These are phyloP conservation scores for Enteromius paludinosus DNA, from an alignment of 2,797 vertebrate genomes.

Conservation along the genomic window DNA sequence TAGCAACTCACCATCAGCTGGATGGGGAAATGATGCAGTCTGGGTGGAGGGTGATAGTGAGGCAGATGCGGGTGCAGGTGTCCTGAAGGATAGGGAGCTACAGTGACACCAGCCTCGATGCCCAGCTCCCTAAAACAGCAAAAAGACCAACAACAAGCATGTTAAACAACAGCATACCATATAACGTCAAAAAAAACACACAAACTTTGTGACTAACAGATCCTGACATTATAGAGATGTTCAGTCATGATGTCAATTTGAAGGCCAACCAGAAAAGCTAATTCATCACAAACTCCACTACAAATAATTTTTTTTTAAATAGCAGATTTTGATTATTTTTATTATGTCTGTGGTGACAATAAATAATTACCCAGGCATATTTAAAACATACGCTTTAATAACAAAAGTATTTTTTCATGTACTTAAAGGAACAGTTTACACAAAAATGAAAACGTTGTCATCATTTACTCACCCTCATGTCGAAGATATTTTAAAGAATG, in stretches of 20 bases:
- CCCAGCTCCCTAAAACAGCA: conserved; percentile 89
- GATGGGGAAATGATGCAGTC: conserved; percentile 96
- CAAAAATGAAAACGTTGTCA: not conserved
- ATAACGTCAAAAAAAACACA: not conserved
- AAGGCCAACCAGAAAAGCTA: not conserved
- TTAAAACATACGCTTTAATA: not conserved
- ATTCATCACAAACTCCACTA: not conserved
- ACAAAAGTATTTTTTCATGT: not conserved
- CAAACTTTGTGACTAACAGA: conserved; percentile 19
- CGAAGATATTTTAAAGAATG: not conserved
- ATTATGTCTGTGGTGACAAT: not conserved
- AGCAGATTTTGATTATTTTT: not conserved
- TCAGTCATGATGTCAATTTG: not conserved
- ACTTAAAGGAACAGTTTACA: not conserved
- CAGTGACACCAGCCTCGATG: conserved; percentile 94
- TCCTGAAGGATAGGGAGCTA: conserved; percentile 91
- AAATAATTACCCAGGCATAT: not conserved
- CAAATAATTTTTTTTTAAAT: not conserved
- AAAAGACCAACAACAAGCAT: conserved; percentile 26
- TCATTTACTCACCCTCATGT: not conserved
- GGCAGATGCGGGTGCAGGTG: conserved; percentile 95
- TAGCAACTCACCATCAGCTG: conserved; percentile 91
- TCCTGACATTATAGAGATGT: not conserved
- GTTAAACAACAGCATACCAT: conserved; percentile 3
- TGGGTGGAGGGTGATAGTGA: conserved; percentile 94